A percentile compares a stretch with the other conserved stretches of the same genome.
Evolutionary conservation across 2,888 invertebrate genomes (phyloP).

Genomic region (Charanyca ferruginea): DNA sequence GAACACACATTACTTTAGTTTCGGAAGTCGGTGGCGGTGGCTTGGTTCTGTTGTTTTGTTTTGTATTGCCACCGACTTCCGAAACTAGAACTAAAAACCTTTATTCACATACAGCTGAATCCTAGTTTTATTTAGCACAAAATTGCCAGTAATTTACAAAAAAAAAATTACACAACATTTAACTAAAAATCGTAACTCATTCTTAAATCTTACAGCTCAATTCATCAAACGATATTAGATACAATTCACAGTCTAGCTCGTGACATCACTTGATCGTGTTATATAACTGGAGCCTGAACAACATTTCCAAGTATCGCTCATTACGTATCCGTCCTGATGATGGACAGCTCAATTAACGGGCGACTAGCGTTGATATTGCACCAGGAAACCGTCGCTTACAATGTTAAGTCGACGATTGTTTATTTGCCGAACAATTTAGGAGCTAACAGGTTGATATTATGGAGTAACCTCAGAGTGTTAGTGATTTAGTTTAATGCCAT

Average conservation of each 20-base stretch:
- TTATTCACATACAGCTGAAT: too few species aligned
- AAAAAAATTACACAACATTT: too few species aligned
- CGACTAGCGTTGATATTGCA: constrained; percentile 19
- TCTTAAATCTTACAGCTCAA: not conserved
- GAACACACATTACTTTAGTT: too few species aligned
- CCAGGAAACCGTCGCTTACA: constrained; percentile 21
- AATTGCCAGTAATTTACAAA: too few species aligned
- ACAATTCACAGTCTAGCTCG: not conserved
- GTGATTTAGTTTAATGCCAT: too few species aligned
- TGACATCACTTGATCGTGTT: constrained; percentile 22
- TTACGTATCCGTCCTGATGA: constrained; percentile 69
- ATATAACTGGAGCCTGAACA: constrained; percentile 14
- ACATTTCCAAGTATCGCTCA: constrained; percentile 73
- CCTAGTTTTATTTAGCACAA: too few species aligned
- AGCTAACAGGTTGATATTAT: not conserved
- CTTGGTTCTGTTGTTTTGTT: too few species aligned
- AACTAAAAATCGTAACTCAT: too few species aligned
- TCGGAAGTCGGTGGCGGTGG: too few species aligned
- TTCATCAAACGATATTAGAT: not conserved
- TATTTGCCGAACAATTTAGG: constrained; percentile 2
- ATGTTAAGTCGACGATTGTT: constrained; percentile 11
- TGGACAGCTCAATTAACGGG: constrained; percentile 40
- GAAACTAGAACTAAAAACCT: too few species aligned
- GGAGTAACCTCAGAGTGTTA: not conserved
- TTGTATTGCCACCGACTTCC: too few species aligned